Evolutionary conservation across 1,140 invertebrate species (phyloP), one percentile per base, ranked within the genome.

Genomic region (Ditylenchus dipsaci): DNA sequence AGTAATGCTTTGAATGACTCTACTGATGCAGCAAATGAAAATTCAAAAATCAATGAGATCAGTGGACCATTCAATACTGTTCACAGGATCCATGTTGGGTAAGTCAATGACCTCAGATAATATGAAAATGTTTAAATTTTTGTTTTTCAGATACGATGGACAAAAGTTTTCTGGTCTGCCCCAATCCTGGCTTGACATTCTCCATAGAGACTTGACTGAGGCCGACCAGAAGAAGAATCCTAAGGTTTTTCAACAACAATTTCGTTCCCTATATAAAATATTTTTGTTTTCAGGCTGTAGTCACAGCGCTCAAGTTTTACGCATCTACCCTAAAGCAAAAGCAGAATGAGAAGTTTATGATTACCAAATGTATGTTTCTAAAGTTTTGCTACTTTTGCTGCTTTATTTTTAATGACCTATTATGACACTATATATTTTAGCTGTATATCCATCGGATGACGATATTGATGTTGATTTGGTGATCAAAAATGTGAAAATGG

Each of bases 161-260:
- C 73, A 82, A 70, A 78, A 76, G 49, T 81, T 83, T 57, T 70
- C 69, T 47, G 79, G 79, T 19, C 63, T 81, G 23, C 79, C 79
- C 1, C 69, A 80, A 57, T 66, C 75, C 17, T 81, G 79, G 79
- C 69, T 78, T 69, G 78, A 83, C n/a, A 71, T 83, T 42, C 33
- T 30, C 65, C 57, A 33, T 29, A n/a, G 62, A 29, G 19, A 19
- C 68, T 79, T 78, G 42, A 81, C 78, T 57, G 77, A 80, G 53
- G 76, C 78, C 17, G 79, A 81, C 62, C 81, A 80, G 53, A 82
- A 81, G 61, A 68, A 76, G 42, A 79, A 82, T 65, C 80, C 80
- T 11, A 38, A 38, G 33, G 33, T 38, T 5, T 38, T 38, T 38
- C 33, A 38, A 11, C 11, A 38, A 38, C 33, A 38, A 38, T 38